Evolutionary conservation across 2,113 vertebrate species (phyloP).

Genomic region (Macaca nemestrina): DNA sequence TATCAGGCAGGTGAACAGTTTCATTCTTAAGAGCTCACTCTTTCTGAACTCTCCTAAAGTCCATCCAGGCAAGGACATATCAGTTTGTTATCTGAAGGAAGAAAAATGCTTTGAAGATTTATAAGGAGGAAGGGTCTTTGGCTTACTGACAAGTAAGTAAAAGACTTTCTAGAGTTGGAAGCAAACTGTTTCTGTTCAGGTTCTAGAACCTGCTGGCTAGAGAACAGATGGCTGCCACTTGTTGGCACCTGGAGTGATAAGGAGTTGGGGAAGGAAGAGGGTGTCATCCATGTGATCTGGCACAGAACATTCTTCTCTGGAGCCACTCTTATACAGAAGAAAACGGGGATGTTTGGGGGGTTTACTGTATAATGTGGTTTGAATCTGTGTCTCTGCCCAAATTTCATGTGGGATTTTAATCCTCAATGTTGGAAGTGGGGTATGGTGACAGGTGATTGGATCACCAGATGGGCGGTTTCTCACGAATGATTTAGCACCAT

Average conservation of each 20-base stretch:
- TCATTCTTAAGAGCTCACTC: background rate
- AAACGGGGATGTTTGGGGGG: background rate
- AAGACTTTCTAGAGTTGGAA: background rate
- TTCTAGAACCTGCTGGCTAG: background rate
- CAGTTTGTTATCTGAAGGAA: background rate
- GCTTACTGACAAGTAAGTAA: background rate
- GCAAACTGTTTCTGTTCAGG: background rate
- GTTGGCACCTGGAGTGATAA: background rate
- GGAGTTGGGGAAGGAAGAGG: too few relatives aligned
- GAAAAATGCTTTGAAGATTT: background rate
- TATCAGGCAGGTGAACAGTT: background rate
- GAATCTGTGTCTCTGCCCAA: too few relatives aligned
- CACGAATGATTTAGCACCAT: too few relatives aligned
- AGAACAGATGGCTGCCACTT: background rate
- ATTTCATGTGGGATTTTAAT: too few relatives aligned
- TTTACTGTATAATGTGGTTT: background rate
- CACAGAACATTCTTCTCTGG: background rate
- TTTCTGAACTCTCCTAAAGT: background rate
- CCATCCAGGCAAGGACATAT: background rate
- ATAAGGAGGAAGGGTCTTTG: background rate
- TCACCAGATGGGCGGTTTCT: too few relatives aligned
- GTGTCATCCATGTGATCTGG: accelerated
- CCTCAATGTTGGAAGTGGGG: too few relatives aligned
- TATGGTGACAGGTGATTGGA: too few relatives aligned
- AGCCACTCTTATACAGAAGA: background rate